Percentiles rank a stretch among this genome's conserved stretches.
phyloP scores from a whole-genome alignment of 1,140 invertebrate genomes.

The Pseudobourletiella spinata region DNA sequence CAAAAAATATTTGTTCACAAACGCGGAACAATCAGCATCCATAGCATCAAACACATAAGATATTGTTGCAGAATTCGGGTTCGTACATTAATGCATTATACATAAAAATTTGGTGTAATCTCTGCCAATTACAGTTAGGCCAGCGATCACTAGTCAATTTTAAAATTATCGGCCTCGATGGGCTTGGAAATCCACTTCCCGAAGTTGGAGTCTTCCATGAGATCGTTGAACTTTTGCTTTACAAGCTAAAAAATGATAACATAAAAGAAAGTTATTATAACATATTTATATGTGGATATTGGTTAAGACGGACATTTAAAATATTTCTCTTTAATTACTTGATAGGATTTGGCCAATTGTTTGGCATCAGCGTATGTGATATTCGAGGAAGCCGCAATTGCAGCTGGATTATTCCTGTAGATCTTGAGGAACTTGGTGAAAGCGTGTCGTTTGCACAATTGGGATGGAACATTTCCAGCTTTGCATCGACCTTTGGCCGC shows the following conservation, averaged over 20 bases:
- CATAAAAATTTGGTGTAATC: too few species aligned
- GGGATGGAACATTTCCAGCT: conserved; percentile 15
- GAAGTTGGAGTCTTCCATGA: conserved; percentile 17
- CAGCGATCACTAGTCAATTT: too few species aligned
- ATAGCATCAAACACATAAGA: too few species aligned
- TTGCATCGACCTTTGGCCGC: conserved; percentile 29
- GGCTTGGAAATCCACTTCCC: conserved; percentile 33
- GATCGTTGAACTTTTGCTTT: conserved; percentile 15
- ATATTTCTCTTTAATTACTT: too few species aligned
- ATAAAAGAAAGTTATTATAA: neutral
- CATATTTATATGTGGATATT: too few species aligned
- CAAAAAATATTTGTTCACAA: too few species aligned
- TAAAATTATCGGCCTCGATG: conserved; percentile 28
- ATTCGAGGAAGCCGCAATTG: too few species aligned
- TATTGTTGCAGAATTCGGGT: too few species aligned
- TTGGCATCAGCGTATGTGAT: conserved; percentile 25
- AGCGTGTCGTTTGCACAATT: conserved; percentile 23
- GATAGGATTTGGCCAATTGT: conserved; percentile 14
- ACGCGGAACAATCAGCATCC: too few species aligned
- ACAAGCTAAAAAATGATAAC: conserved; percentile 9
- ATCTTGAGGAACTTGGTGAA: conserved; percentile 7
- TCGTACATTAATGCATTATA: too few species aligned
- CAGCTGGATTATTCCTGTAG: neutral
- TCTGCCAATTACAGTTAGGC: too few species aligned
- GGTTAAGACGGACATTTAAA: too few species aligned